Percentiles rank a stretch among this genome's conserved stretches.
phyloP scores from a whole-genome alignment of 2,797 vertebrate genomes.

The Smutsia gigantea region DNA sequence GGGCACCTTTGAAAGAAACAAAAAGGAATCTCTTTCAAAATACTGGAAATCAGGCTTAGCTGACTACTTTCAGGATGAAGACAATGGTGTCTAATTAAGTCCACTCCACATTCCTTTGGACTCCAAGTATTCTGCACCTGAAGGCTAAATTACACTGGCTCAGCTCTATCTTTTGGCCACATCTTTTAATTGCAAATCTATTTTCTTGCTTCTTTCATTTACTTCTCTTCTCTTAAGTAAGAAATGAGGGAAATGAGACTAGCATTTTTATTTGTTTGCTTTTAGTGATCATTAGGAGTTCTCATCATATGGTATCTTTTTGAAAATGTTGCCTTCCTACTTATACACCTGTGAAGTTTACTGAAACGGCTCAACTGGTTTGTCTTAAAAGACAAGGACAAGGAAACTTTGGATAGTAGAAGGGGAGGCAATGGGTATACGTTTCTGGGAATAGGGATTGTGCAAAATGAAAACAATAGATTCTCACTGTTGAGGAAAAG shows the following conservation, averaged over 20 bases:
- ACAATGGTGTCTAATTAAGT: slow-evolving; percentile 66
- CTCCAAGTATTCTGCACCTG: slow-evolving; percentile 57
- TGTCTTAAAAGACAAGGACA: slow-evolving; percentile 55
- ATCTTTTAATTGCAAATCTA: slow-evolving; percentile 67
- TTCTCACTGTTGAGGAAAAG: not conserved
- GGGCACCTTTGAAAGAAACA: slow-evolving; percentile 6
- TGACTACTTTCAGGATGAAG: slow-evolving; percentile 52
- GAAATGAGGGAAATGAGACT: slow-evolving; percentile 66
- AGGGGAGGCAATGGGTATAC: not conserved
- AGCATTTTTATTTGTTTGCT: slow-evolving; percentile 68
- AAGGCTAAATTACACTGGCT: slow-evolving; percentile 53
- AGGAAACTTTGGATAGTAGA: not conserved
- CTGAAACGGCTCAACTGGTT: not conserved
- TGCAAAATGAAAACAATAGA: not conserved
- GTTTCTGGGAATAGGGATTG: slow-evolving; percentile 9
- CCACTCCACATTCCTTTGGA: slow-evolving; percentile 54
- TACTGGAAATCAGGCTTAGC: not conserved
- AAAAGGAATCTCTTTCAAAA: slow-evolving; percentile 41
- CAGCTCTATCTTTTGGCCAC: slow-evolving; percentile 8
- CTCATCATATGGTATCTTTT: slow-evolving; percentile 19
- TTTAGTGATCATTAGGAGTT: slow-evolving; percentile 51
- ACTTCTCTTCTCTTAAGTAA: slow-evolving; percentile 71
- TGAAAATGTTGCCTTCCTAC: slow-evolving; percentile 16
- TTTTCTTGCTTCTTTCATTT: slow-evolving; percentile 75
- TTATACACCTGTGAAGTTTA: slow-evolving; percentile 69